phyloP scores from a whole-genome alignment of 2,888 invertebrate genomes.

The Diadromus collaris region DNA sequence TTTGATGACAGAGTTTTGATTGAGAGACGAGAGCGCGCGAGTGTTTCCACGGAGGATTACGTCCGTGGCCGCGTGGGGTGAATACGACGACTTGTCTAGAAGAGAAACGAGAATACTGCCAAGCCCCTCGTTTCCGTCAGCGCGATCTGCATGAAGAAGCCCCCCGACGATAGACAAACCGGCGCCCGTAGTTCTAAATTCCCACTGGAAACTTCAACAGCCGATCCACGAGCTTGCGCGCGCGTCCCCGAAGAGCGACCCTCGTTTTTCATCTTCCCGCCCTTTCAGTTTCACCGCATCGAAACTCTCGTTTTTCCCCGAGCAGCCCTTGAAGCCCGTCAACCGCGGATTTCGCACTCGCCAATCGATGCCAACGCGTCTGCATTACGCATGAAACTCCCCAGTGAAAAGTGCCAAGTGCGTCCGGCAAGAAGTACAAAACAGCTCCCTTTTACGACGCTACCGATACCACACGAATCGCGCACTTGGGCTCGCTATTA shows the following conservation, averaged over 20 bases:
- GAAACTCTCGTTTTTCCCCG: conserved; percentile 3
- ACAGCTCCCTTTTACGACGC: background rate
- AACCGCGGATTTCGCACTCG: conserved; percentile 4
- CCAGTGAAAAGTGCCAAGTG: background rate
- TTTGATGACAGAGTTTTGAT: conserved; percentile 55
- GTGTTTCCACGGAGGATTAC: conserved; percentile 40
- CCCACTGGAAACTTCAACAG: conserved; percentile 3
- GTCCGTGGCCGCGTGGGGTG: conserved; percentile 3
- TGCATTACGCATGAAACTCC: conserved; percentile 5
- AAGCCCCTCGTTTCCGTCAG: background rate
- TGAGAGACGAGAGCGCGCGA: conserved; percentile 46
- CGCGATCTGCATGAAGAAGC: background rate
- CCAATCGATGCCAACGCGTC: conserved; percentile 7
- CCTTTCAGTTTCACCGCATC: conserved; percentile 1
- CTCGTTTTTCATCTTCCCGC: conserved; percentile 29
- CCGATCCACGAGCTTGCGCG: background rate
- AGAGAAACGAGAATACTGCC: conserved; percentile 37
- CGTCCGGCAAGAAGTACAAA: background rate
- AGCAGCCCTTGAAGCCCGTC: background rate
- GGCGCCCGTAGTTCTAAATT: conserved; percentile 11
- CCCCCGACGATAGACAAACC: conserved; percentile 1
- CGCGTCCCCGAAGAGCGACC: conserved; percentile 4
- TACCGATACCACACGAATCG: background rate
- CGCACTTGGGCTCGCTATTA: background rate
- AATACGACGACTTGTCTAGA: conserved; percentile 17